These are phyloP conservation scores for Vanessa tameamea DNA, from an alignment of 1,140 invertebrate genomes.

Conservation along the genomic window DNA sequence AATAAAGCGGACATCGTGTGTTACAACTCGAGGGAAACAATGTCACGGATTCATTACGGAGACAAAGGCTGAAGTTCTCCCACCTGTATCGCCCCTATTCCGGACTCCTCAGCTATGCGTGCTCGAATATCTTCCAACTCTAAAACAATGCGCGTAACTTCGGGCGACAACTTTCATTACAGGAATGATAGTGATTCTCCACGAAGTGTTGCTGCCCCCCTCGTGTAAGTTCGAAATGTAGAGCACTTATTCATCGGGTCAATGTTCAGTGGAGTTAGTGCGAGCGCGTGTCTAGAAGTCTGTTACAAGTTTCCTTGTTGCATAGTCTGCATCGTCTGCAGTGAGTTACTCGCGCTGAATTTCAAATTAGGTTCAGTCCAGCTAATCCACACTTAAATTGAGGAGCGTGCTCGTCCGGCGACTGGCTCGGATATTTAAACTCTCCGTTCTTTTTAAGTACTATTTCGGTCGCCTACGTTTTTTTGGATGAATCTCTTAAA, in stretches of 20 bases:
- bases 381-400: constrained; percentile 44
- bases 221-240: constrained; percentile 25
- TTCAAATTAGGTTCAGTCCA: constrained; percentile 44
- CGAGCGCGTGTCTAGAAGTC: constrained; percentile 42
- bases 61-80: constrained; percentile 51
- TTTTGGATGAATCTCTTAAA: not conserved
- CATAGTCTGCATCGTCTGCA: constrained; percentile 24
- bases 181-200: constrained; percentile 35
- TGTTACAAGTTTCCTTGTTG: constrained; percentile 48
- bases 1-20: constrained; percentile 37
- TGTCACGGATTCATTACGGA: constrained; percentile 52
- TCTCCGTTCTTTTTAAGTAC: constrained; percentile 25
- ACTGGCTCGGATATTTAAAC: constrained; percentile 29
- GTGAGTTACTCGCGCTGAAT: constrained; percentile 43
- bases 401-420: constrained; percentile 23
- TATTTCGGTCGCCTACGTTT: constrained; percentile 22
- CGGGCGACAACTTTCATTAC: constrained; percentile 32
- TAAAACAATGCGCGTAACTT: constrained; percentile 35
- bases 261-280: constrained; percentile 41
- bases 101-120: constrained; percentile 40
- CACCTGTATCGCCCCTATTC: constrained; percentile 39
- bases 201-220: constrained; percentile 2
- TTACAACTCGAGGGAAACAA: constrained; percentile 43
- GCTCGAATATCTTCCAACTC: constrained; percentile 37
- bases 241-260: constrained; percentile 44